phyloP scores from a whole-genome alignment of 2,113 vertebrate genomes.

The Urocynchramus pylzowi region DNA sequence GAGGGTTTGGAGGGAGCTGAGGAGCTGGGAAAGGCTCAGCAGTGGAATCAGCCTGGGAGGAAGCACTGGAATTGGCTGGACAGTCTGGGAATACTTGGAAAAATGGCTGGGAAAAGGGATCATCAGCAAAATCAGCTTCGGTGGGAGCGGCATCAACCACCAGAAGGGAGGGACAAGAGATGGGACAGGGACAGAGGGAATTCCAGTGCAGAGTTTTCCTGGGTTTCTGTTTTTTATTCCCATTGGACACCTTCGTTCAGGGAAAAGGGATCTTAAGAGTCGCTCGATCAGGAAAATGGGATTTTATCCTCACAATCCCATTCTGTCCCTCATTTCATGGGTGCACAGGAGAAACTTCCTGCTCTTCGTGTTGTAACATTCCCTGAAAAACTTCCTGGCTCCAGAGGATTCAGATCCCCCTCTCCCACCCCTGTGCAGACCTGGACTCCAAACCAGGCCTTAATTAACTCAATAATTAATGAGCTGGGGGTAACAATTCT shows the following conservation, averaged over 20 bases:
- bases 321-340: fast-evolving
- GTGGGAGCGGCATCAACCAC: fast-evolving
- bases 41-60: fast-evolving
- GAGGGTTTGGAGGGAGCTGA: background rate
- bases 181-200: background rate
- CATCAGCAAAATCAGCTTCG: background rate
- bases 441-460: background rate
- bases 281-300: background rate
- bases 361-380: fast-evolving
- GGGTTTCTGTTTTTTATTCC: background rate
- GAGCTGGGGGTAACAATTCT: background rate
- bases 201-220: fast-evolving
- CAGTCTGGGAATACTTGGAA: background rate
- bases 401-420: background rate
- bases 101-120: background rate
- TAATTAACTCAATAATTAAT: background rate
- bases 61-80: background rate
- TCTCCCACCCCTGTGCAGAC: background rate
- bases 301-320: background rate
- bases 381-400: background rate
- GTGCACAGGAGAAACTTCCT: background rate
- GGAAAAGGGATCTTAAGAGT: background rate
- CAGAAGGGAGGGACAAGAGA: background rate
- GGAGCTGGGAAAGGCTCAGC: background rate
- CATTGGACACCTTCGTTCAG: fast-evolving